Conservation (phyloP, 2,888 invertebrate genomes). For the Linnaemya vulpina region DNA sequence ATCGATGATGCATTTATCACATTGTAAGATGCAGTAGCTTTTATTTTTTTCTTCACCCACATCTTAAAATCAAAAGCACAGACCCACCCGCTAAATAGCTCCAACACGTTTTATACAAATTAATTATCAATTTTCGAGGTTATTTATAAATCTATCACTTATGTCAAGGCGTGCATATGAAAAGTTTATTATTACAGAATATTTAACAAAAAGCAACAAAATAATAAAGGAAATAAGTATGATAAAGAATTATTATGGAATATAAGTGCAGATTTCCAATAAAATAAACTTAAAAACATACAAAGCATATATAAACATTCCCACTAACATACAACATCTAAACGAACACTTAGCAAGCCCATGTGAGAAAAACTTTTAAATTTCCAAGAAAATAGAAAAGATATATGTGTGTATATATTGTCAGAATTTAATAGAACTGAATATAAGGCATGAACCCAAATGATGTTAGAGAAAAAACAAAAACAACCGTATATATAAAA, state of each 20-base stretch:
- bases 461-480: slow-evolving; percentile 47
- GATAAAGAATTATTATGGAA: slow-evolving; percentile 22
- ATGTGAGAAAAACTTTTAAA: slow-evolving; percentile 60
- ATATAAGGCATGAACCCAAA: slow-evolving; percentile 67
- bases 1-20: slow-evolving; percentile 59
- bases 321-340: slow-evolving; percentile 39
- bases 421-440: slow-evolving; percentile 43
- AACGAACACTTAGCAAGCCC: slow-evolving; percentile 62
- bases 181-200: slow-evolving; percentile 31
- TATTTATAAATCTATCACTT: slow-evolving; percentile 65
- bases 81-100: slow-evolving; percentile 5
- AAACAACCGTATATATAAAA: slow-evolving; percentile 43
- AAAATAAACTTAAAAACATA: slow-evolving; percentile 10
- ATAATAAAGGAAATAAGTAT: slow-evolving; percentile 3
- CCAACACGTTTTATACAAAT: slow-evolving; percentile 3
- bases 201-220: slow-evolving; percentile 12
- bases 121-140: slow-evolving; percentile 69
- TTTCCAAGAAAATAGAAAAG: slow-evolving; percentile 63
- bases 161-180: slow-evolving; percentile 61
- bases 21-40: slow-evolving; percentile 38
- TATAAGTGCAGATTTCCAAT: slow-evolving; percentile 22
- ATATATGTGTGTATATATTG: neutral
- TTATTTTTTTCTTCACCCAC: slow-evolving; percentile 52
- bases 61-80: slow-evolving; percentile 22
- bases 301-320: neutral